Conservation (phyloP, 1,140 invertebrate species). For the Bombus cullumanus region DNA sequence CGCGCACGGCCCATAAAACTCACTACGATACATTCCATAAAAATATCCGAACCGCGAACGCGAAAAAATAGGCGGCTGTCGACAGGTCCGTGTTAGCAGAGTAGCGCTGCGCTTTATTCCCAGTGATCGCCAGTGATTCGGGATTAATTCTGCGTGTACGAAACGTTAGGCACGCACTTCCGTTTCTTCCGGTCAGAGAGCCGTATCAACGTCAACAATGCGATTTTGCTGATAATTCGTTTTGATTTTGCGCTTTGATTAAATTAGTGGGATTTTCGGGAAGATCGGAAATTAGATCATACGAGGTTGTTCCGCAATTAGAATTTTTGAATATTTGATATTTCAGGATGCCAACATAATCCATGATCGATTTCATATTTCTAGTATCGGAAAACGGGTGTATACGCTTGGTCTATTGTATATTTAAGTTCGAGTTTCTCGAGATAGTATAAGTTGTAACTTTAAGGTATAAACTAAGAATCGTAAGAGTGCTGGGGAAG, state of each 20-base stretch:
- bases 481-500: too few relatives aligned
- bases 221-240: neutral
- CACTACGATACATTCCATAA: conserved; percentile 49
- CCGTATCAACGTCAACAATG: neutral
- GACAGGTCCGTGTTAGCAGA: neutral
- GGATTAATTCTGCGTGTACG: conserved; percentile 61
- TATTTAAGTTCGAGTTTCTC: too few relatives aligned
- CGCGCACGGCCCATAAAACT: conserved; percentile 56
- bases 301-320: neutral
- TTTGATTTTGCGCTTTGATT: too few relatives aligned
- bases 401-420: too few relatives aligned
- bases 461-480: too few relatives aligned
- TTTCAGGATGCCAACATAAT: neutral
- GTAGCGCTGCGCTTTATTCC: conserved; percentile 47
- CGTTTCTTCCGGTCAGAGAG: conserved; percentile 20
- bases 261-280: neutral
- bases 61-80: conserved; percentile 6
- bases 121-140: conserved; percentile 54
- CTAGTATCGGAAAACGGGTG: too few relatives aligned
- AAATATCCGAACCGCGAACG: conserved; percentile 48
- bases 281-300: neutral
- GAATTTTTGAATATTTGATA: neutral
- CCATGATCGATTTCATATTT: neutral
- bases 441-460: too few relatives aligned
- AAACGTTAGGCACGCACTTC: neutral